These are phyloP conservation scores for Holothuria glaberrima DNA, from an alignment of 35 echinoderm and acorn worm genomes.

Conservation along the genomic window DNA sequence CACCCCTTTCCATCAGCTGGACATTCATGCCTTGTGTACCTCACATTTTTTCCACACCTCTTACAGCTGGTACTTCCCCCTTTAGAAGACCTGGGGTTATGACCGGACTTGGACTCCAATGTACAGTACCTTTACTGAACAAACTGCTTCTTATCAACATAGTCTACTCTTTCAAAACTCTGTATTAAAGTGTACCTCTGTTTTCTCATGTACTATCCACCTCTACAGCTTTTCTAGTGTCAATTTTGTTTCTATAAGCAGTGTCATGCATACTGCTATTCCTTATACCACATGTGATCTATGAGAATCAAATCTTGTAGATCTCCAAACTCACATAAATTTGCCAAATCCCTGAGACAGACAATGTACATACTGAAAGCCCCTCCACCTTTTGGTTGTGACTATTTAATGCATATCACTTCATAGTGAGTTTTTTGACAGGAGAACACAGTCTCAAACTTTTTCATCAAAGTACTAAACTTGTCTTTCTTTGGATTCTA, in stretches of 20 bases:
- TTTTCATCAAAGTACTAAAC: not conserved
- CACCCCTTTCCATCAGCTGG: constrained; percentile 5
- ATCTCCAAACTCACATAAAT: constrained; percentile 10
- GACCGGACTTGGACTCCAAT: not conserved
- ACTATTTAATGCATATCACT: constrained; percentile 30
- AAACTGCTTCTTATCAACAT: not conserved
- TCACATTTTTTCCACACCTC: not conserved
- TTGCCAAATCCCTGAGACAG: not conserved
- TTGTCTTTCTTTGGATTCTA: constrained; percentile 22
- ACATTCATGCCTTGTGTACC: not conserved
- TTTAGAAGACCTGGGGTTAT: not conserved
- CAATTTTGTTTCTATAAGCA: not conserved
- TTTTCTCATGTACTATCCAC: not conserved
- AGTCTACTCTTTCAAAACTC: not conserved
- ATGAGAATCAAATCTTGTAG: not conserved
- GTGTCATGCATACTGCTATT: not conserved
- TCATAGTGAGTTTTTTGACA: constrained; percentile 14
- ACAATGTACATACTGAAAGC: not conserved
- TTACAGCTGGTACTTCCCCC: not conserved
- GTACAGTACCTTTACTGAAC: too few relatives aligned
- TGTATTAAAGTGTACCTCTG: not conserved
- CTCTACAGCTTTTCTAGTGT: not conserved
- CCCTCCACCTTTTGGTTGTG: not conserved
- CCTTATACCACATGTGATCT: not conserved
- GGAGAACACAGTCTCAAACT: not conserved